Conservation (phyloP, 2,888 invertebrate genomes). For the Atrina japonica region DNA sequence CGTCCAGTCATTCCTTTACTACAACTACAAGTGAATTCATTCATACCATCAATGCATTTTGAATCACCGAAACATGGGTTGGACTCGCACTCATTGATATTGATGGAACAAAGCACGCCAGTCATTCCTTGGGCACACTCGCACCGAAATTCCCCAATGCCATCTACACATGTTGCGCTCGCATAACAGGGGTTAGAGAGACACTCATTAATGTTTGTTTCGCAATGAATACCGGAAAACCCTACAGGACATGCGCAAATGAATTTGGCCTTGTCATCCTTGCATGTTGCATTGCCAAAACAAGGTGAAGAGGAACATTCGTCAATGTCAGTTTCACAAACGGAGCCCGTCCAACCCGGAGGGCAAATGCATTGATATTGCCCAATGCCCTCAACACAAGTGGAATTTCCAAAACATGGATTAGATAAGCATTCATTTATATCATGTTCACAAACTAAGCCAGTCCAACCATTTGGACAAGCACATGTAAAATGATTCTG, state of each 20-base stretch:
- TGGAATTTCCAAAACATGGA: constrained; percentile 45
- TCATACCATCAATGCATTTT: constrained; percentile 51
- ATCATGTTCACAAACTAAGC: constrained; percentile 41
- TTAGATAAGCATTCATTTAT: constrained; percentile 43
- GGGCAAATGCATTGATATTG: constrained; percentile 46
- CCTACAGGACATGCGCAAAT: constrained; percentile 24
- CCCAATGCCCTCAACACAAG: constrained; percentile 32
- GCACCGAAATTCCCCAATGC: constrained; percentile 35
- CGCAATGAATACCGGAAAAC: constrained; percentile 38
- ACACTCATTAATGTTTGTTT: constrained; percentile 38
- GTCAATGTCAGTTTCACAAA: constrained; percentile 43
- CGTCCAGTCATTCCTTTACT: constrained; percentile 51
- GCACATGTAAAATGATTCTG: constrained; percentile 41
- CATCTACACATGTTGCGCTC: constrained; percentile 35
- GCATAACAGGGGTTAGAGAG: constrained; percentile 26
- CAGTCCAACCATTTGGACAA: constrained; percentile 43
- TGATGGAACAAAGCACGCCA: constrained; percentile 51
- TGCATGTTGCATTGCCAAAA: constrained; percentile 31
- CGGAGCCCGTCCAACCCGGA: constrained; percentile 38
- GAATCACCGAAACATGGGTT: constrained; percentile 57
- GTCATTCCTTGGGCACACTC: constrained; percentile 7
- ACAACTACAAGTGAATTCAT: constrained; percentile 56
- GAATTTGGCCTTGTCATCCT: constrained; percentile 34
- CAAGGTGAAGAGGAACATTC: constrained; percentile 40
- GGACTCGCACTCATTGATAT: constrained; percentile 54